phyloP scores from a whole-genome alignment of 2,113 vertebrate genomes.

The Pseudonaja textilis region DNA sequence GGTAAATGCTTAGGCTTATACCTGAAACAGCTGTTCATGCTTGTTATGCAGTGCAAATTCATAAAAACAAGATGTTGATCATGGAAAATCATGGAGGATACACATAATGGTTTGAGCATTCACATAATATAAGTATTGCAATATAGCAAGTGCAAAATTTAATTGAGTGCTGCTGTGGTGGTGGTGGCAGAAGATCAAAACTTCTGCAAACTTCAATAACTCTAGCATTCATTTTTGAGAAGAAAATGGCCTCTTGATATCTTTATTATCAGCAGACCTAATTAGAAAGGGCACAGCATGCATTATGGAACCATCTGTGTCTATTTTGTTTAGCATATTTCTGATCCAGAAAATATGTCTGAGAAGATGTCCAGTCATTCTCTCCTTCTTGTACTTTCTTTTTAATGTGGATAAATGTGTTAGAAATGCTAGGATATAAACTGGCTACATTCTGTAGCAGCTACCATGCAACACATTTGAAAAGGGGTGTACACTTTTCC shows the following conservation, averaged over 20 bases:
- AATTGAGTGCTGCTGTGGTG: background rate
- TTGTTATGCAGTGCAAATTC: background rate
- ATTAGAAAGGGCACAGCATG: background rate
- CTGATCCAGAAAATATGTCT: background rate
- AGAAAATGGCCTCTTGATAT: constrained; percentile 5
- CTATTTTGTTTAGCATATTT: constrained; percentile 1
- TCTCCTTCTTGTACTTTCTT: background rate
- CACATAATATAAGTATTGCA: background rate
- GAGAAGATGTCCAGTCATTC: background rate
- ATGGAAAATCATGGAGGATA: background rate
- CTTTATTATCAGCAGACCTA: constrained; percentile 16
- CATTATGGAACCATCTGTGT: background rate
- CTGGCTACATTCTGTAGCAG: background rate
- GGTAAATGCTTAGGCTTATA: background rate
- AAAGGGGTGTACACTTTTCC: background rate
- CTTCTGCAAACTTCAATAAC: background rate
- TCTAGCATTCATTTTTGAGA: background rate
- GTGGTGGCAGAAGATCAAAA: background rate
- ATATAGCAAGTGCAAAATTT: background rate
- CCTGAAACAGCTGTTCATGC: background rate
- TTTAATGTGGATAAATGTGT: background rate
- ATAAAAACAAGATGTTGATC: background rate
- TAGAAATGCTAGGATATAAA: background rate
- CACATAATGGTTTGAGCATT: background rate
- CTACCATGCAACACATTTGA: background rate